These are phyloP conservation scores for Mohoua ochrocephala DNA, from an alignment of 2,113 vertebrate genomes.

Conservation along the genomic window DNA sequence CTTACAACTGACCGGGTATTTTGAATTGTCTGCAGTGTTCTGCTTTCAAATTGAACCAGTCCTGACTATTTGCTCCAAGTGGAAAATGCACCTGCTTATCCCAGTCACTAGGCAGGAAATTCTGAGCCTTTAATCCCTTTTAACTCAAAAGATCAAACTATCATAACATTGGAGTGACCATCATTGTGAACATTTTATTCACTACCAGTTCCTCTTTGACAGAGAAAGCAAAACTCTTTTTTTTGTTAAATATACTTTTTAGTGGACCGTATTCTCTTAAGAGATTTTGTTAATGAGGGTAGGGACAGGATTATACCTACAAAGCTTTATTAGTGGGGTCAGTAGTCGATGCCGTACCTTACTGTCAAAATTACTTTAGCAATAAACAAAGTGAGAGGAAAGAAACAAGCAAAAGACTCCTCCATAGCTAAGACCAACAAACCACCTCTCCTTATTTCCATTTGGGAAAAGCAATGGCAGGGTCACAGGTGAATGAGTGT, in stretches of 20 bases:
- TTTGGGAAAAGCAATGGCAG: neutral
- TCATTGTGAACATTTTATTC: neutral
- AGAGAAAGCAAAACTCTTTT: neutral
- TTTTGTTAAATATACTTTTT: neutral
- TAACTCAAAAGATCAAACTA: neutral
- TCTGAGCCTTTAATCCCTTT: neutral
- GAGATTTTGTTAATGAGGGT: neutral
- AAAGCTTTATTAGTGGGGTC: neutral
- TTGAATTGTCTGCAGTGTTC: neutral
- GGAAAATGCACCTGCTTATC: neutral
- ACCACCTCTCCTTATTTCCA: neutral
- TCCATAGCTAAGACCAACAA: neutral
- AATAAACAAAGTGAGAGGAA: neutral
- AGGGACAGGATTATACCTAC: neutral
- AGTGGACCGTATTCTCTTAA: neutral
- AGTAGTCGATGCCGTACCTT: neutral
- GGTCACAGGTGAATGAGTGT: neutral
- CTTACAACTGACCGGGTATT: neutral
- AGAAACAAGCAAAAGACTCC: neutral
- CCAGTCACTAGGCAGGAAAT: neutral
- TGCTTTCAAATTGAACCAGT: neutral
- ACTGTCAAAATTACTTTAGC: neutral
- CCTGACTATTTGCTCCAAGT: neutral
- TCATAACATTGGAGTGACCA: fast-evolving
- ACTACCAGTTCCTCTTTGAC: neutral